Conservation (phyloP, 2,113 vertebrate genomes). For the Corydoras maculifer region DNA sequence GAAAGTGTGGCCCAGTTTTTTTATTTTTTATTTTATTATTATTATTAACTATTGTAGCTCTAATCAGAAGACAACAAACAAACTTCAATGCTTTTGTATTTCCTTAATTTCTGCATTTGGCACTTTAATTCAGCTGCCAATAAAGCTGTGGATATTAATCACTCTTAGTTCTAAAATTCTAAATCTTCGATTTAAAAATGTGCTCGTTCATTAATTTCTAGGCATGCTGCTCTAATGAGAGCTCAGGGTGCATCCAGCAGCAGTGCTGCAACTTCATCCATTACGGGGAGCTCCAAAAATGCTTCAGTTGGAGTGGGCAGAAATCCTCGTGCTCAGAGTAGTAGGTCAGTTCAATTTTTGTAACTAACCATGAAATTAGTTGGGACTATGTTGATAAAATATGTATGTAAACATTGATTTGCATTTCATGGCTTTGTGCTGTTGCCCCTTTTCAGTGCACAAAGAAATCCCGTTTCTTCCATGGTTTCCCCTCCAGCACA, state of each 20-base stretch:
- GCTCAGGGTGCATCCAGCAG: constrained; percentile 51
- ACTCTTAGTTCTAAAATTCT: not conserved
- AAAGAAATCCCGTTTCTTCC: constrained; percentile 48
- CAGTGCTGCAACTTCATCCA: constrained; percentile 44
- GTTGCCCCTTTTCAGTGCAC: constrained; percentile 23
- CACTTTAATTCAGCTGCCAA: not conserved
- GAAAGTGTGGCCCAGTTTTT: too few species aligned
- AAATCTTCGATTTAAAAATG: not conserved
- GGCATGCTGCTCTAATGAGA: constrained; percentile 67
- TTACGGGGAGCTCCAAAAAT: constrained; percentile 45
- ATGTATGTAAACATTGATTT: not conserved
- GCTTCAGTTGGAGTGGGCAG: constrained; percentile 44
- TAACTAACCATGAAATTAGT: not conserved
- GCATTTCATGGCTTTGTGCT: not conserved
- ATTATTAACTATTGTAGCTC: too few species aligned
- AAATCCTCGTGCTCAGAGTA: constrained; percentile 52
- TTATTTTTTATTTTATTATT: too few species aligned
- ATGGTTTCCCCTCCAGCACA: constrained; percentile 43
- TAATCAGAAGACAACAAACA: too few species aligned
- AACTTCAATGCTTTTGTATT: too few species aligned
- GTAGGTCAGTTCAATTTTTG: constrained; percentile 56
- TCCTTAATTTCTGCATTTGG: not conserved
- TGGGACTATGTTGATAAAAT: not conserved
- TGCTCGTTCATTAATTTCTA: constrained; percentile 35
- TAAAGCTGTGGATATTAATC: not conserved